Conservation (phyloP, 2,797 vertebrate species). For the Hirundo rustica region DNA sequence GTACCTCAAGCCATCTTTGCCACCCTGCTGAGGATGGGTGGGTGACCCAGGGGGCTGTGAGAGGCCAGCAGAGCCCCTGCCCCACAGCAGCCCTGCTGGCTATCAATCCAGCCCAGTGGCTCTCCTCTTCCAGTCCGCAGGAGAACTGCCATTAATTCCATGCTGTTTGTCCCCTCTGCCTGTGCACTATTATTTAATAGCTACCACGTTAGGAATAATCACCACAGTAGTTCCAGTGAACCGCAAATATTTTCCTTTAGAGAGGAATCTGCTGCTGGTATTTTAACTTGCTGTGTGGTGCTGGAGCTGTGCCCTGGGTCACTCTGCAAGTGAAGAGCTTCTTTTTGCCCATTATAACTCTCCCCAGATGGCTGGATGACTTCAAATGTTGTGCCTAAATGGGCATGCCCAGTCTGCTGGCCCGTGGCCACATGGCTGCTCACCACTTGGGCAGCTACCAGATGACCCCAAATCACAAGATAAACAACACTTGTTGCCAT, state of each 20-base stretch:
- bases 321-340: background rate
- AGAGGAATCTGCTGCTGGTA: constrained; percentile 40
- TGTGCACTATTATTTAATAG: constrained; percentile 4
- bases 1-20: constrained; percentile 18
- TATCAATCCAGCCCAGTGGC: background rate
- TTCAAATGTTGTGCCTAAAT: constrained; percentile 36
- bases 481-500: constrained; percentile 45
- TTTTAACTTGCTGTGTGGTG: constrained; percentile 35
- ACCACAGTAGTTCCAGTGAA: constrained; percentile 51
- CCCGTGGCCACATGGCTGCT: constrained; percentile 4
- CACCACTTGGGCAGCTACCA: constrained; percentile 29
- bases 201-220: background rate
- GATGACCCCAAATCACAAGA: constrained; percentile 29
- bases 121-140: background rate
- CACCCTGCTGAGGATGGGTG: background rate
- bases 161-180: background rate
- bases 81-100: background rate
- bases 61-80: background rate
- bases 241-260: constrained; percentile 43
- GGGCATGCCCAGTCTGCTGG: constrained; percentile 31
- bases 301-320: constrained; percentile 49
- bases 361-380: constrained; percentile 44
- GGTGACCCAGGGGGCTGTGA: fast-evolving
- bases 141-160: constrained; percentile 12
- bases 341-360: constrained; percentile 28